Evolutionary conservation across 2,888 invertebrate species (phyloP).

Genomic region (Tridacna gigas): DNA sequence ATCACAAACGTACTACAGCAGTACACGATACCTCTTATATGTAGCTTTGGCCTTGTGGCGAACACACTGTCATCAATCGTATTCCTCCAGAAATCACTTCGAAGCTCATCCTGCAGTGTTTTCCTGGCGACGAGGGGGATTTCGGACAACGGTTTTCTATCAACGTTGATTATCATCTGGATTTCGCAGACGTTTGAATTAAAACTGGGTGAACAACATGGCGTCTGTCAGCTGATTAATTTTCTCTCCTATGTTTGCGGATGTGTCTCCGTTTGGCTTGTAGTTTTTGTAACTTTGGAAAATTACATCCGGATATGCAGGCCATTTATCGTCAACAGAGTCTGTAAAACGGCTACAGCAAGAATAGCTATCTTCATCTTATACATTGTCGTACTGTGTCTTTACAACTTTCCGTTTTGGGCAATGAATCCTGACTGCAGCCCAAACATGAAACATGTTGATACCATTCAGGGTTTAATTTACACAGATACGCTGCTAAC

Average conservation of each 20-base stretch:
- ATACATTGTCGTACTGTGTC: constrained; percentile 52
- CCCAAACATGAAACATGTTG: constrained; percentile 46
- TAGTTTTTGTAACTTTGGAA: constrained; percentile 93
- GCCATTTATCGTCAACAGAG: constrained; percentile 87
- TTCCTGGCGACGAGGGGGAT: constrained; percentile 92
- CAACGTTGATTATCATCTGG: constrained; percentile 87
- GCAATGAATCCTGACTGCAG: constrained; percentile 64
- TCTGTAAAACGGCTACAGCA: constrained; percentile 72
- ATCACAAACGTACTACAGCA: constrained; percentile 47
- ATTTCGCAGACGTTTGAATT: constrained; percentile 78
- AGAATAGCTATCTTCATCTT: constrained; percentile 60
- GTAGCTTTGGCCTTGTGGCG: constrained; percentile 90
- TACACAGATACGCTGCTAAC: constrained; percentile 67
- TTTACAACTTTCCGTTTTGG: constrained; percentile 75
- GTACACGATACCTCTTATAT: constrained; percentile 87
- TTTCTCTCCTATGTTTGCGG: constrained; percentile 87
- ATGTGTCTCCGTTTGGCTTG: constrained; percentile 93
- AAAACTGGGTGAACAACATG: constrained; percentile 78
- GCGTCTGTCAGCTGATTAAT: constrained; percentile 90
- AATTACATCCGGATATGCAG: constrained; percentile 92
- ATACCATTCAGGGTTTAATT: constrained; percentile 63
- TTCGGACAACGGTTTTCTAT: constrained; percentile 92
- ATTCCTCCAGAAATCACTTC: constrained; percentile 90
- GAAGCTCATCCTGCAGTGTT: constrained; percentile 91
- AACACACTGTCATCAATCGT: constrained; percentile 91